phyloP scores from a whole-genome alignment of 2,113 vertebrate genomes.

The Nycticorax nycticorax region DNA sequence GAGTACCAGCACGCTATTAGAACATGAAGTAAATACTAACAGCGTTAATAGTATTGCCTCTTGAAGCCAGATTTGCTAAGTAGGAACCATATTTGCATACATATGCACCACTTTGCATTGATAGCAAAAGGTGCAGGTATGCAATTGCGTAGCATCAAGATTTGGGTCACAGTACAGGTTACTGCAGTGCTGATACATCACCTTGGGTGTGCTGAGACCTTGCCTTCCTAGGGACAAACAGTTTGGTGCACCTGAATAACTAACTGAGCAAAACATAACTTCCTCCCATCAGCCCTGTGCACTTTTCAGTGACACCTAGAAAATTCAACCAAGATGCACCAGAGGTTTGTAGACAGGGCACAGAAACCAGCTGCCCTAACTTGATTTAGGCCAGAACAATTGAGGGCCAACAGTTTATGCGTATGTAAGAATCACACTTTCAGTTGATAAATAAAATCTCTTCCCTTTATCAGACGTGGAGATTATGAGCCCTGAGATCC shows the following conservation, averaged over 20 bases:
- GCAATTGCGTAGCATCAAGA: neutral
- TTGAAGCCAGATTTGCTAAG: neutral
- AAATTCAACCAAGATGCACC: neutral
- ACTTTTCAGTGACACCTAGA: neutral
- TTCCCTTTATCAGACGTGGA: neutral
- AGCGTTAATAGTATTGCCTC: neutral
- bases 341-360: neutral
- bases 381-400: neutral
- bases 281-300: neutral
- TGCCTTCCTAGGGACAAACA: neutral
- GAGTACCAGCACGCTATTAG: neutral
- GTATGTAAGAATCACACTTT: neutral
- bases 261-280: neutral
- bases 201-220: neutral
- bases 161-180: neutral
- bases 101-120: neutral
- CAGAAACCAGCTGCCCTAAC: neutral
- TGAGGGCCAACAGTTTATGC: rapidly evolving
- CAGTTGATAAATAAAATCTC: neutral
- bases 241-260: neutral
- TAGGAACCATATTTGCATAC: neutral
- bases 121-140: neutral
- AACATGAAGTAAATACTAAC: neutral
- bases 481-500: neutral
- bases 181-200: neutral